Base-by-base conservation (phyloP, 2,888 invertebrate genomes). In the Drosophila subsilvestris region DNA sequence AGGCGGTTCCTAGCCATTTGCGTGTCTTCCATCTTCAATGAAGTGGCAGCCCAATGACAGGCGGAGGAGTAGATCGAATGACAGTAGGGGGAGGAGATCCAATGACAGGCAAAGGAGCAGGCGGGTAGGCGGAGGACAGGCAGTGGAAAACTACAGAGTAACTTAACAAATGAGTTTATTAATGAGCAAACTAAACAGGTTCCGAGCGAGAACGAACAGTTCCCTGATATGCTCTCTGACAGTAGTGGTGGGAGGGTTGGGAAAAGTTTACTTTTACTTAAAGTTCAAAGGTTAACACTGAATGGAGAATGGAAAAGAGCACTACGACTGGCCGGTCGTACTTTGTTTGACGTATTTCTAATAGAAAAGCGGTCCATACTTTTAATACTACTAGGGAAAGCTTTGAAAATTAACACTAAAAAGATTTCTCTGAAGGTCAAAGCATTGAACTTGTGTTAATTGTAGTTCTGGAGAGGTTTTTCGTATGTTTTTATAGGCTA, bases 91-190 rank as follows among this genome's bases (percentile, higher is more conserved):
- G 12, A 32, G 12, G 7, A 27, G 8, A 8, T 7, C 27, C 7
- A 8, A 27, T 7, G 27, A 27, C 5, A 32, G 32, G 32, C 25
- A 9, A 27, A 9, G 27, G 27, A 27, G 27, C 2, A 9, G 27
- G 27, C 27, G 9, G 27, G 1, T 27, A 12, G 32, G 12, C 12
- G 12, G 1, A 9, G 25, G 27, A 27, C 27, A 27, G 32, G 3
- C 32, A 4, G 37, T 37, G 37, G 6, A 37, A 61, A 56, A 72
- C 68, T 61, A 58, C 14, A 14, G 37, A 62, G 22, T 29, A 48
- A 48, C 54, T 72, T 54, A 54, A 54, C 72, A 73, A 72, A 73
- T 73, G 66, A 72, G 72, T 73, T 71, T 71, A 71, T 73, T 73
- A 73, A 73, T 73, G 66, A 73, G 71, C 44, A 66, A 54, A 32